These are phyloP conservation scores for Pyxicephalus adspersus DNA, from an alignment of 2,113 vertebrate genomes.

Conservation along the genomic window DNA sequence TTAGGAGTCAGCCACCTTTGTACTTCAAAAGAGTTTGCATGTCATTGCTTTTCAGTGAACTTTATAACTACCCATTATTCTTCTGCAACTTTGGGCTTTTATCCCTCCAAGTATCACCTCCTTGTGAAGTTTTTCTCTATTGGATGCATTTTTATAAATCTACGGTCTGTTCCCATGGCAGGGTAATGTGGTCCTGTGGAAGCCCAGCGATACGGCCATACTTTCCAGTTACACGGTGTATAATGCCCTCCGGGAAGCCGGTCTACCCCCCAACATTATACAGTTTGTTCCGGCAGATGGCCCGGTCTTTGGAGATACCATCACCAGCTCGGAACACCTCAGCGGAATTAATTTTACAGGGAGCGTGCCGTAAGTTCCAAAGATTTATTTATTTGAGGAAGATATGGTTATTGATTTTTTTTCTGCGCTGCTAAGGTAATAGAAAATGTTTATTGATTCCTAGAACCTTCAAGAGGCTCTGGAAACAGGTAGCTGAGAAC, in stretches of 20 bases:
- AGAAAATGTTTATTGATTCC: neutral
- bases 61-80: too few species aligned
- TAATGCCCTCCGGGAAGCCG: conserved; percentile 80
- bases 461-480: conserved; percentile 93
- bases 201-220: conserved; percentile 91
- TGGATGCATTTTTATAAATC: too few species aligned
- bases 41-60: too few species aligned
- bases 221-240: conserved; percentile 89
- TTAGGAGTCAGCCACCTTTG: too few species aligned
- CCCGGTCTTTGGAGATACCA: conserved; percentile 83
- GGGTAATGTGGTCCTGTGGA: conserved; percentile 98
- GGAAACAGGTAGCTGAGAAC: conserved; percentile 92
- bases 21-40: too few species aligned
- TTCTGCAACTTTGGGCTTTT: too few species aligned
- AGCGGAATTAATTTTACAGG: conserved; percentile 95
- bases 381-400: too few species aligned
- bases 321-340: conserved; percentile 87
- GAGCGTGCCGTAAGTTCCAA: conserved; percentile 85
- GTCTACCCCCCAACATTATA: conserved; percentile 87
- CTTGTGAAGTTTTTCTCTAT: too few species aligned
- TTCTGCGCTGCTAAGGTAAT: too few species aligned
- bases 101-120: too few species aligned
- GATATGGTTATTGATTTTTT: too few species aligned
- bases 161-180: conserved; percentile 57
- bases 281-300: conserved; percentile 92